These are phyloP conservation scores for Solenopsis fugax DNA, from an alignment of 1,140 invertebrate genomes.

Conservation along the genomic window DNA sequence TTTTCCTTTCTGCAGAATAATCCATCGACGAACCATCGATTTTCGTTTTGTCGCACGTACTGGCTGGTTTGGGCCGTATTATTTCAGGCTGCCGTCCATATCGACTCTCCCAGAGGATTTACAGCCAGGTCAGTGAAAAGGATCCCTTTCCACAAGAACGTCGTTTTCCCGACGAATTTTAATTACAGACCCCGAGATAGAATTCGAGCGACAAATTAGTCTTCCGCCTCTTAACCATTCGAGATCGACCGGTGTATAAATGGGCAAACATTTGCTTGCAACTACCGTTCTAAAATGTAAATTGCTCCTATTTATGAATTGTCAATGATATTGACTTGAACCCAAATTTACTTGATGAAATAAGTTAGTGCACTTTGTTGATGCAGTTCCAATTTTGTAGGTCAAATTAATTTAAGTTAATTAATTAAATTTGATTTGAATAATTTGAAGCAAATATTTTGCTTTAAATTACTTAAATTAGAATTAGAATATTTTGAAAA, in stretches of 20 bases:
- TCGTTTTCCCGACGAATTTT: constrained; percentile 42
- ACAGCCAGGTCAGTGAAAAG: constrained; percentile 90
- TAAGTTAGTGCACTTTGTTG: not conserved
- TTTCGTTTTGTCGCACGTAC: constrained; percentile 98
- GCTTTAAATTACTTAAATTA: too few species aligned
- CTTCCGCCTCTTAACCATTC: constrained; percentile 28
- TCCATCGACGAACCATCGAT: constrained; percentile 92
- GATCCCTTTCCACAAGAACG: constrained; percentile 35
- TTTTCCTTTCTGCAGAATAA: constrained; percentile 81
- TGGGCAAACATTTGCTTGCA: constrained; percentile 11
- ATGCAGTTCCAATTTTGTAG: not conserved
- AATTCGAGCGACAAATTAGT: constrained; percentile 54
- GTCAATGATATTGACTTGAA: constrained; percentile 2
- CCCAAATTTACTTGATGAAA: not conserved
- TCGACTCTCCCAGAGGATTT: constrained; percentile 97
- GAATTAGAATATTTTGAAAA: not conserved
- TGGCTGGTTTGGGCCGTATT: constrained; percentile 99
- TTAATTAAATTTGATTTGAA: constrained; percentile 21
- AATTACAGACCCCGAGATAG: constrained; percentile 44
- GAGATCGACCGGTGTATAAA: constrained; percentile 34
- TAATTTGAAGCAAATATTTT: too few species aligned
- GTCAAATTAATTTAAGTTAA: constrained; percentile 13
- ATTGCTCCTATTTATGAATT: constrained; percentile 29
- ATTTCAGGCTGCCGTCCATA: constrained; percentile 98
- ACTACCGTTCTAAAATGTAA: constrained; percentile 52